phyloP scores from a whole-genome alignment of 2,113 vertebrate species.

The Phylloscopus whistleri region DNA sequence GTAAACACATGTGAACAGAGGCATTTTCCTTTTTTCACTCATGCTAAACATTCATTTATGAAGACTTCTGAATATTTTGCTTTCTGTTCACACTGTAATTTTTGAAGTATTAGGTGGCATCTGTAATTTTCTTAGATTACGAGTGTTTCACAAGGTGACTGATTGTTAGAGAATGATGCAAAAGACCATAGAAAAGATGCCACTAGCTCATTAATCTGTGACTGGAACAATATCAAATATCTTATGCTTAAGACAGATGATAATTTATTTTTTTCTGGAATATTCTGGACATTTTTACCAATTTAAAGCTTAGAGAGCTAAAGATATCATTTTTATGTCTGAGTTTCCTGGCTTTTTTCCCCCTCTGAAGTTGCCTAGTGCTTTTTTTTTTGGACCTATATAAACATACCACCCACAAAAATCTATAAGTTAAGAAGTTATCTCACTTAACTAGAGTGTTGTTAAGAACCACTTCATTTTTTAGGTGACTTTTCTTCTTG shows the following conservation, averaged over 20 bases:
- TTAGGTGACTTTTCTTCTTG: neutral
- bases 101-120: neutral
- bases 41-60: neutral
- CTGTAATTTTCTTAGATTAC: neutral
- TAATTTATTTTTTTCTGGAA: neutral
- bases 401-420: neutral
- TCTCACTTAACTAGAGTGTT: neutral
- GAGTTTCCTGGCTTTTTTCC: neutral
- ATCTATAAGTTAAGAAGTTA: neutral
- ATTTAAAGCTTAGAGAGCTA: neutral
- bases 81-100: neutral
- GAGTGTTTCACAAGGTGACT: neutral
- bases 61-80: neutral
- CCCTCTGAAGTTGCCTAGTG: neutral
- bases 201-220: neutral
- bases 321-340: neutral
- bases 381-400: neutral
- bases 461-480: neutral
- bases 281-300: neutral
- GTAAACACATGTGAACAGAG: rapidly evolving
- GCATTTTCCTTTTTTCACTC: neutral
- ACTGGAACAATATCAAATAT: neutral
- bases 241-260: neutral
- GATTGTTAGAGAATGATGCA: neutral
- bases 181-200: neutral